Evolutionary conservation across 2,888 invertebrate genomes (phyloP).

Genomic region (Ischnura elegans): DNA sequence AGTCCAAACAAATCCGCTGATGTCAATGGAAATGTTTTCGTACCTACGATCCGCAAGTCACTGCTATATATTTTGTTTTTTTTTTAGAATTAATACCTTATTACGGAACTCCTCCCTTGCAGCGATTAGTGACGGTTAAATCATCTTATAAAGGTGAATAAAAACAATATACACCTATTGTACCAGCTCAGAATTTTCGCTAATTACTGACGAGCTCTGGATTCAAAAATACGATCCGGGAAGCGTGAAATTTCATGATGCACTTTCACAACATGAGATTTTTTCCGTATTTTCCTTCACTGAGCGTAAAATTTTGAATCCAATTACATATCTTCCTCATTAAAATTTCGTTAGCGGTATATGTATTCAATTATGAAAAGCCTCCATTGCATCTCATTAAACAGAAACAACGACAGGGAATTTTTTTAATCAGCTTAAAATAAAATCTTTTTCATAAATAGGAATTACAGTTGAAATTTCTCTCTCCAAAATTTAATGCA

Average conservation of each 20-base stretch:
- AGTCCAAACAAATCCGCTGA: no score
- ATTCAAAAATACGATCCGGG: not conserved
- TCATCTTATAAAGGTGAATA: no score
- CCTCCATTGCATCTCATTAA: slow-evolving; percentile 21
- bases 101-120: no score
- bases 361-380: slow-evolving; percentile 25
- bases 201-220: not conserved
- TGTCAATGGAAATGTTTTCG: no score
- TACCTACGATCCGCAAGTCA: no score
- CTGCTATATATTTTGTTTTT: no score
- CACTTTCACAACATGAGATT: not conserved
- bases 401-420: not conserved
- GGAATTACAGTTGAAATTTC: not conserved
- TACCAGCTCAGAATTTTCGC: not conserved
- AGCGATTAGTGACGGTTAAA: no score
- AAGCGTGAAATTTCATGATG: not conserved
- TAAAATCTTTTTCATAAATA: not conserved
- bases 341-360: not conserved
- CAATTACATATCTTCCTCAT: not conserved
- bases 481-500: not conserved
- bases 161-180: not conserved
- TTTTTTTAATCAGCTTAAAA: not conserved
- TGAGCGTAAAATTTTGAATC: not conserved
- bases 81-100: no score
- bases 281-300: not conserved